Evolutionary conservation across 2,888 invertebrate species (phyloP), one percentile per base, ranked within the genome.

Genomic region (Syrphus vitripennis): DNA sequence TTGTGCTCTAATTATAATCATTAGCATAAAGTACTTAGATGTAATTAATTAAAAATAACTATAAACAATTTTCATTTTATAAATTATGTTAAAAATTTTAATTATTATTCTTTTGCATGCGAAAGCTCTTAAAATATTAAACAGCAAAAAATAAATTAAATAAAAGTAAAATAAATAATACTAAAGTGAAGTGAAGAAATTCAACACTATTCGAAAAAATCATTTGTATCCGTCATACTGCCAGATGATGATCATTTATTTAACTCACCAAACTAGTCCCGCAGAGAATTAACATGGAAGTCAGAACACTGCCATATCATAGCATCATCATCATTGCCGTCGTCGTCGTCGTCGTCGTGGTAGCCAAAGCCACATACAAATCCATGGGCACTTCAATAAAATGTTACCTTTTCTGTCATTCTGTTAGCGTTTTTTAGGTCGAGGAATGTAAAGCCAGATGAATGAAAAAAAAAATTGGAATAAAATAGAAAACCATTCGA

Each of bases 161-260:
- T 2, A 16, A 42, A 24, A 45, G 40, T 34, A 42, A 81, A 45
- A 10, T n/a, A n/a, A n/a, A n/a, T n/a, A n/a, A n/a, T n/a, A n/a
- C n/a, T n/a, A n/a, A n/a, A n/a, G n/a, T 37, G 40, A 65, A 10
- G 34, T 12, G 19, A 40, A 59, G 31, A 84, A 81, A 67, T 61
- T 81, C 84, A 81, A 77, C 76, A 72, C 71, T 45, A 71, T 72
- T 69, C n/a, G 29, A 55, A 72, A 72, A 76, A 77, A 71, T 81
- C 84, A 84, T 84, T 84, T 77, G 76, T 84, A 77, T 77, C 81
- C 55, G 84, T 84, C 84, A 84, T 72, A 76, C 76, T 84, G 81
- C 81, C 76, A 77, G 71, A 77, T 81, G 81, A 81, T 76, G 84
- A 84, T 84, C 84, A 81, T 84, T 84, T 84, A 81, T 81, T 81